Percentiles rank a stretch among this genome's conserved stretches.
These are phyloP conservation scores for Pampus argenteus DNA, from an alignment of 2,797 vertebrate genomes.

Conservation along the genomic window DNA sequence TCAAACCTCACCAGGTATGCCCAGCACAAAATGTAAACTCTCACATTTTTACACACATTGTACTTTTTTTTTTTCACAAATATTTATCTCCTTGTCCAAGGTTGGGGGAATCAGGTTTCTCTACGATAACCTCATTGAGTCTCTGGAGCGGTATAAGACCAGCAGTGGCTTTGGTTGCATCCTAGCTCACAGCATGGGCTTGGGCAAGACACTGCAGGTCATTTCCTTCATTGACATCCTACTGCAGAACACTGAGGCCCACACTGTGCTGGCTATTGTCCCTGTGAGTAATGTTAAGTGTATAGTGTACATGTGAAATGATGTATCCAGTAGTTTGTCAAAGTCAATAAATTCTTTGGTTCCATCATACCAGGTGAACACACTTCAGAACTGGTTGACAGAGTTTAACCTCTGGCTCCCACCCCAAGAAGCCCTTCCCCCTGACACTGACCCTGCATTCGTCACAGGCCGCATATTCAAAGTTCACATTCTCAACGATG, in stretches of 20 bases:
- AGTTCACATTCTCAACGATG: constrained; percentile 97
- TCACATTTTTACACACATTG: background rate
- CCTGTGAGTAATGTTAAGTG: constrained; percentile 88
- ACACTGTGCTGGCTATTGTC: constrained; percentile 97
- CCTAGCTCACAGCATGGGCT: constrained; percentile 98
- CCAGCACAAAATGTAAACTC: background rate
- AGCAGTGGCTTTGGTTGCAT: constrained; percentile 98
- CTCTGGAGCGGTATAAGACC: constrained; percentile 94
- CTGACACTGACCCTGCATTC: constrained; percentile 87
- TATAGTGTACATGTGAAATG: background rate
- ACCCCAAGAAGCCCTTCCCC: constrained; percentile 89
- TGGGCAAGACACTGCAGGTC: constrained; percentile 98
- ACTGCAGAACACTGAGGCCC: constrained; percentile 94
- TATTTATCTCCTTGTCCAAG: constrained; percentile 72
- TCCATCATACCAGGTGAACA: constrained; percentile 90
- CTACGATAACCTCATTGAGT: constrained; percentile 98
- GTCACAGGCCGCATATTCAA: constrained; percentile 91
- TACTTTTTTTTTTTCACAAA: constrained; percentile 13
- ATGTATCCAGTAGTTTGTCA: background rate
- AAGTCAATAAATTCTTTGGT: constrained; percentile 33
- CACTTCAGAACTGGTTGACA: constrained; percentile 97
- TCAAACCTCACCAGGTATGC: constrained; percentile 98
- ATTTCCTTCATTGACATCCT: constrained; percentile 98
- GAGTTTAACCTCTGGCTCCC: constrained; percentile 99
- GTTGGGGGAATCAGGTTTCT: constrained; percentile 98